These are phyloP conservation scores for Equus quagga DNA, from an alignment of 2,113 vertebrate genomes.

Conservation along the genomic window DNA sequence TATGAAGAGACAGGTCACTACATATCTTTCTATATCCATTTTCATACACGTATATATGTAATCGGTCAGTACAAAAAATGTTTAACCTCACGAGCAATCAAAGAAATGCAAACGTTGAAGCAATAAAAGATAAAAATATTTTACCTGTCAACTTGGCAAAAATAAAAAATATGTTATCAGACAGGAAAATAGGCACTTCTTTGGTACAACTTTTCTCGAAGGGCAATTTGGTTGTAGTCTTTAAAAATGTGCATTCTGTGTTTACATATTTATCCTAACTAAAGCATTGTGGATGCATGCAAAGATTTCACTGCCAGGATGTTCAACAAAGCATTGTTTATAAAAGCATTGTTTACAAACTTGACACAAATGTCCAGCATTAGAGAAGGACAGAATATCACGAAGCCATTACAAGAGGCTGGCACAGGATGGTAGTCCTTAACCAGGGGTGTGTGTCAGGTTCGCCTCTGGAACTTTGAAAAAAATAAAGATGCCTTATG, in stretches of 20 bases:
- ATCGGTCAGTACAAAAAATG: slow-evolving; percentile 28
- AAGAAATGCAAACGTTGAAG: slow-evolving; percentile 52
- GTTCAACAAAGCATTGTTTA: not conserved
- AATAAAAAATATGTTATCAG: not conserved
- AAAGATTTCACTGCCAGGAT: slow-evolving; percentile 37
- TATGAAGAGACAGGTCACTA: not conserved
- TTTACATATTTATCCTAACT: slow-evolving; percentile 34
- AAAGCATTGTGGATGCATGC: not conserved
- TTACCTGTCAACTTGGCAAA: slow-evolving; percentile 7
- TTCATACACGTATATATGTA: not conserved
- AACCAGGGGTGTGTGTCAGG: not conserved
- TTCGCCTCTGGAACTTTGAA: not conserved
- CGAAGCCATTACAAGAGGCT: not conserved
- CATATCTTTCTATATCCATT: not conserved
- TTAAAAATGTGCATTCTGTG: not conserved
- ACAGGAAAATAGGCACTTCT: not conserved
- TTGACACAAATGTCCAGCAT: not conserved
- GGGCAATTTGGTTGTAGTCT: not conserved
- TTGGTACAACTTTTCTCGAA: not conserved
- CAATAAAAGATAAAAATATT: slow-evolving; percentile 43
- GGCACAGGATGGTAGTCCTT: not conserved
- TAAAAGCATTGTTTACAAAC: not conserved
- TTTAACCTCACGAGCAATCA: slow-evolving; percentile 41
- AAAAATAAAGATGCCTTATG: not conserved
- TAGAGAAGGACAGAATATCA: not conserved